Evolutionary conservation across 2,113 vertebrate genomes (phyloP).

Genomic region (Sardina pilchardus): DNA sequence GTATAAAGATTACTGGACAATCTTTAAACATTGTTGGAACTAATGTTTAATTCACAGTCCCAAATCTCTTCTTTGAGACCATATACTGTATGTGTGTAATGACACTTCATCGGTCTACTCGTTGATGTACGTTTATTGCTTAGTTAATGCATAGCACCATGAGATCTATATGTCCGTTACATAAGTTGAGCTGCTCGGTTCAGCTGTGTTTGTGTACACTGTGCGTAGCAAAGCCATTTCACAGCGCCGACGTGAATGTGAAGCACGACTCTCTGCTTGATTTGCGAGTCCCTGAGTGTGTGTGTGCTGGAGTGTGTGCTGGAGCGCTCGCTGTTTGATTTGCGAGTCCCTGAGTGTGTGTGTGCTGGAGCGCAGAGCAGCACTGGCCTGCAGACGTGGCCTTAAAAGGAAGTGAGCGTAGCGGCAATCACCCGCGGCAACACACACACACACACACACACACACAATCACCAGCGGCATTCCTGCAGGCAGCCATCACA

Average conservation of each 20-base stretch:
- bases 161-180: neutral
- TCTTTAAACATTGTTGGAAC: too few species aligned
- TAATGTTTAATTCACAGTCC: too few species aligned
- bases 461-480: conserved; percentile 73
- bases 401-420: conserved; percentile 77
- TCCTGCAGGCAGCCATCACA: conserved; percentile 67
- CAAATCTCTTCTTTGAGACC: too few species aligned
- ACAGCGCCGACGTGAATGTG: conserved; percentile 51
- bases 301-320: neutral
- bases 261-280: conserved; percentile 38
- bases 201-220: conserved; percentile 60
- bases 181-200: neutral
- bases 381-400: conserved; percentile 70
- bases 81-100: neutral
- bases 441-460: too few species aligned
- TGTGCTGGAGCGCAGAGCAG: conserved; percentile 54
- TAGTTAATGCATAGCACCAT: neutral
- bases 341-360: conserved; percentile 67
- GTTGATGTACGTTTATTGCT: neutral
- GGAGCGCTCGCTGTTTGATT: conserved; percentile 66
- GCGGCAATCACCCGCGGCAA: conserved; percentile 71
- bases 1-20: too few species aligned
- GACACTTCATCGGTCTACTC: neutral
- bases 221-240: conserved; percentile 50
- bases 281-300: conserved; percentile 31